A percentile compares a stretch with the other conserved stretches of the same genome.
phyloP scores from a whole-genome alignment of 2,797 vertebrate genomes.

The Crenuchus spilurus region DNA sequence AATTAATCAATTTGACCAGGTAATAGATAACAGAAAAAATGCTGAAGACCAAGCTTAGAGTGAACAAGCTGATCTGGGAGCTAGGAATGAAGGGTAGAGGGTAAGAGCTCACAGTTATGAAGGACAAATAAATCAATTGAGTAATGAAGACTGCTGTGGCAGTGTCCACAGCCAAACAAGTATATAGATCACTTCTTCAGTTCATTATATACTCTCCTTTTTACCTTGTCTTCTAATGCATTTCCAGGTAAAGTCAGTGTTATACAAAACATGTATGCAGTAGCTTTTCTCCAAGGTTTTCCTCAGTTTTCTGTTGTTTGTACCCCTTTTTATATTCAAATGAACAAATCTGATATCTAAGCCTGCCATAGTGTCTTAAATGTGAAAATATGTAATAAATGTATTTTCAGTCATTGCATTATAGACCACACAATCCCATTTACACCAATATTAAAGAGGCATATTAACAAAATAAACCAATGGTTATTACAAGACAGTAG shows the following conservation, averaged over 20 bases:
- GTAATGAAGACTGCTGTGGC: conserved; percentile 25
- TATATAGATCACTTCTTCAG: conserved; percentile 5
- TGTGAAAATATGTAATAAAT: too few species aligned
- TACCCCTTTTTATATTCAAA: not conserved
- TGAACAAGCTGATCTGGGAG: conserved; percentile 3
- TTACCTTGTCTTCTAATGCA: not conserved
- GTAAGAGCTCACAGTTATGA: conserved; percentile 21
- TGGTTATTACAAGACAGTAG: too few species aligned
- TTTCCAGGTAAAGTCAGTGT: not conserved
- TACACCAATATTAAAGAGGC: conserved; percentile 1
- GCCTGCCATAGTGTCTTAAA: not conserved
- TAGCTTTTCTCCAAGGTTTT: not conserved
- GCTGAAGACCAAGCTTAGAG: not conserved
- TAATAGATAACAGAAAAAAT: not conserved
- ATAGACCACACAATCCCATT: not conserved
- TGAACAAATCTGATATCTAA: not conserved
- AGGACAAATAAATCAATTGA: conserved; percentile 29
- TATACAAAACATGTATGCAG: conserved; percentile 2
- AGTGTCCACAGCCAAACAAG: conserved; percentile 8
- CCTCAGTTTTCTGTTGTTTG: not conserved
- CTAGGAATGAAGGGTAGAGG: conserved; percentile 6
- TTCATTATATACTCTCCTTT: conserved; percentile 18
- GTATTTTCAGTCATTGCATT: not conserved
- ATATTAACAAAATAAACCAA: too few species aligned
- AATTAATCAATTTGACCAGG: not conserved